These are phyloP conservation scores for Ellobius talpinus DNA, from an alignment of 2,113 vertebrate genomes.

Conservation along the genomic window DNA sequence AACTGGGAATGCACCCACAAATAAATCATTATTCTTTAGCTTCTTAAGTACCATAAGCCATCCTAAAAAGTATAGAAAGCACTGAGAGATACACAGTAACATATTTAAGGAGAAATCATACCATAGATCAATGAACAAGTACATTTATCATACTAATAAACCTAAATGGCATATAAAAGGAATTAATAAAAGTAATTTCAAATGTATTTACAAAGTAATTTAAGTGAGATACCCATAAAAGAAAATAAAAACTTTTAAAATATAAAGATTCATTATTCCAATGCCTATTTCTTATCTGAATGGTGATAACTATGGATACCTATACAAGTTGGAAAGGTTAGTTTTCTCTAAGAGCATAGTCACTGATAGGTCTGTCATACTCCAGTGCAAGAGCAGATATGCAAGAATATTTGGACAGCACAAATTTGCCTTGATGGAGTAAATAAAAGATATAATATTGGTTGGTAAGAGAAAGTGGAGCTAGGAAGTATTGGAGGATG, in stretches of 20 bases:
- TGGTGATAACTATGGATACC: not conserved
- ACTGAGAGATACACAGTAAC: not conserved
- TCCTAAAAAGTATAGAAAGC: not conserved
- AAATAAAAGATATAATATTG: not conserved
- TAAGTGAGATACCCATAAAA: not conserved
- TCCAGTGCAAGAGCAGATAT: not conserved
- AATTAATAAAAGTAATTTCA: not conserved
- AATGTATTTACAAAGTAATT: not conserved
- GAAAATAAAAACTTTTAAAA: not conserved
- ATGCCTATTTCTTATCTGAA: not conserved
- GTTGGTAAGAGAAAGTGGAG: not conserved
- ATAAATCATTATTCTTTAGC: not conserved
- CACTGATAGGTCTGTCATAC: not conserved
- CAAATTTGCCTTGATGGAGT: not conserved
- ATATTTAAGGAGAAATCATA: not conserved
- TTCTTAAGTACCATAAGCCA: not conserved
- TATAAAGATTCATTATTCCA: not conserved
- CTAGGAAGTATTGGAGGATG: not conserved
- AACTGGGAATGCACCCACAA: not conserved
- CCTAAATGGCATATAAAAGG: not conserved
- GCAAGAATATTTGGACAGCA: not conserved
- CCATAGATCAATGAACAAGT: not conserved
- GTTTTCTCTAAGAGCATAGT: not conserved
- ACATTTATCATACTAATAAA: not conserved
- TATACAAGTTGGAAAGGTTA: not conserved